Evolutionary conservation across 2,113 vertebrate genomes (phyloP), one percentile per base, ranked within the genome.

Genomic region (Globicephala melas): DNA sequence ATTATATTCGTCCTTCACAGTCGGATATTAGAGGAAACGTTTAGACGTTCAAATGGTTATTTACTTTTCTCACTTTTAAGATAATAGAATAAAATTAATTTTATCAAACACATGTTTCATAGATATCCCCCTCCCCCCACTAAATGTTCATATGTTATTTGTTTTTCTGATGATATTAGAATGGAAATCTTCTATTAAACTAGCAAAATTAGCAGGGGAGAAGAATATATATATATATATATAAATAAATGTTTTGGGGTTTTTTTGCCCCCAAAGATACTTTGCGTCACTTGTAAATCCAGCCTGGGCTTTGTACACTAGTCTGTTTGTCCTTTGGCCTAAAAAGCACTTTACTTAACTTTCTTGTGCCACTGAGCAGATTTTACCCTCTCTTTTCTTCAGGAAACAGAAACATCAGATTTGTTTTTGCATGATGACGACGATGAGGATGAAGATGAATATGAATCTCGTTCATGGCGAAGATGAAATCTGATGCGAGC

Each of bases 391-490:
- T 80, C 62, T 96, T 84, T 97, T 97, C 28, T 94, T 94, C 97
- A 99, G 99, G 99, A 99, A 98, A 99, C 99, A 53, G 99, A 99
- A 83, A 99, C 99, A 92, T 99, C 99, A 71, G 99, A 99, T 97
- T 99, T 99, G 97, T 99, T 99, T 98, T 99, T 99, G 92, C 99
- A 99, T 58, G 99, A 99, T 95, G 99, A 99, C 28, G 99, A 99
- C 0, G 99, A 99, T 0, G 99, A 99, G 2, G 99, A 99, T 15
- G 99, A 99, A 91, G 99, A 99, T 67, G 99, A 99, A 97, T 99
- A 99, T 79, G 99, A 99, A 97, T 99, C 99, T 97, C 99, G 99
- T 97, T 99, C 99, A 15, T 99, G 99, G 99, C 99, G 99, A 98
- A 99, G 99, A 99, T 99, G 99, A 99, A 99, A 98, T 95, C 98